phyloP scores from a whole-genome alignment of 2,888 invertebrate species.

The Erebia ligea region DNA sequence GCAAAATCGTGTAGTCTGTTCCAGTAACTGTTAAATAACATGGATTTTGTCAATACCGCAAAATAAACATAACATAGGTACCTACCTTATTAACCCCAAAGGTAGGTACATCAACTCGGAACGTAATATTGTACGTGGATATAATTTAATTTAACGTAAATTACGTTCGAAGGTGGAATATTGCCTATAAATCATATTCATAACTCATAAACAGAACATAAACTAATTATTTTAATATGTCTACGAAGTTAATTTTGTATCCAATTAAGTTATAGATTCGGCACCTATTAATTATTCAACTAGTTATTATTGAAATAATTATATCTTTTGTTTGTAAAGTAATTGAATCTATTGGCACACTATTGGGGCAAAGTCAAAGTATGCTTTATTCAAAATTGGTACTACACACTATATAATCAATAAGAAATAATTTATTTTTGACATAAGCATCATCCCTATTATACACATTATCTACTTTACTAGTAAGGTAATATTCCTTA shows the following conservation, averaged over 20 bases:
- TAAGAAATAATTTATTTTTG: no score
- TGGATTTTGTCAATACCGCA: neutral
- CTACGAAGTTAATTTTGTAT: slow-evolving; percentile 12
- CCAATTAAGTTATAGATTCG: neutral
- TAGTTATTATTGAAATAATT: neutral
- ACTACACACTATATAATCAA: no score
- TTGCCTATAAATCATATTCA: neutral
- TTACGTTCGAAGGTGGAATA: neutral
- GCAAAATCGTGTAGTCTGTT: no score
- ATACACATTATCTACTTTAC: no score
- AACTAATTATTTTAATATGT: slow-evolving; percentile 6
- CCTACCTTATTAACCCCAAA: neutral
- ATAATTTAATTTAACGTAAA: slow-evolving; percentile 13
- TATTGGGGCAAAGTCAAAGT: no score
- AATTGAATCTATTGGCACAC: neutral
- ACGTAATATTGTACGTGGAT: slow-evolving; percentile 4
- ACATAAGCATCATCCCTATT: no score
- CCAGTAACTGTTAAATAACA: no score
- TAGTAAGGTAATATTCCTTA: no score
- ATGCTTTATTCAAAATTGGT: no score
- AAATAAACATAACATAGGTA: neutral
- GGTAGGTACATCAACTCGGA: slow-evolving; percentile 1
- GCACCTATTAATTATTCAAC: neutral
- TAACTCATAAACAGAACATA: neutral
- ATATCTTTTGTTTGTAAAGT: slow-evolving; percentile 1